phyloP scores from a whole-genome alignment of 2,888 invertebrate genomes.

The Agrochola litura region DNA sequence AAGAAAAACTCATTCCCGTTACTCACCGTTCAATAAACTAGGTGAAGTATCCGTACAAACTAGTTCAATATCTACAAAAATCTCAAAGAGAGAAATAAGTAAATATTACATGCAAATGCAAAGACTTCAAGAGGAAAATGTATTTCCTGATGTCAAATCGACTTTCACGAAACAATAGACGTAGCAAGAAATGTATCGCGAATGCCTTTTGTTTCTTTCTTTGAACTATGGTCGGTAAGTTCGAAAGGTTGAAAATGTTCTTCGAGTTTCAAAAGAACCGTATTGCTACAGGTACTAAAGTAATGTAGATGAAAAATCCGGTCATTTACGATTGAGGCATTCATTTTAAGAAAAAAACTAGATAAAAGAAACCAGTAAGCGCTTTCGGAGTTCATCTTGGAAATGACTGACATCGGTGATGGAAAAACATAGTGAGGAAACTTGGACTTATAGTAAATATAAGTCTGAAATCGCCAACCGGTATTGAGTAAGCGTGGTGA shows the following conservation, averaged over 20 bases:
- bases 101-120: constrained; percentile 31
- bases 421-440: no score
- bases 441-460: no score
- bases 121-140: constrained; percentile 46
- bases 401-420: no score
- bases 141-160: constrained; percentile 57
- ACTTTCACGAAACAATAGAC: constrained; percentile 45
- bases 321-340: not conserved
- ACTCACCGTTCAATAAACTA: not conserved
- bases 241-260: constrained; percentile 32
- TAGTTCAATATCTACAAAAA: not conserved
- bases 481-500: no score
- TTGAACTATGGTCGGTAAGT: constrained; percentile 39
- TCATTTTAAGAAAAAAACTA: not conserved
- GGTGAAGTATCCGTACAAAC: not conserved
- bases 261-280: constrained; percentile 1
- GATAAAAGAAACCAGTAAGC: not conserved
- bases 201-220: constrained; percentile 56
- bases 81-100: constrained; percentile 1
- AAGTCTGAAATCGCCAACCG: no score
- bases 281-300: constrained; percentile 50
- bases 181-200: constrained; percentile 37
- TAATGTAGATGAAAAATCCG: not conserved
- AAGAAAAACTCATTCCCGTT: not conserved
- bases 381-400: no score